Evolutionary conservation across 2,113 vertebrate species (phyloP).

Genomic region (Motacilla tschutschensis): DNA sequence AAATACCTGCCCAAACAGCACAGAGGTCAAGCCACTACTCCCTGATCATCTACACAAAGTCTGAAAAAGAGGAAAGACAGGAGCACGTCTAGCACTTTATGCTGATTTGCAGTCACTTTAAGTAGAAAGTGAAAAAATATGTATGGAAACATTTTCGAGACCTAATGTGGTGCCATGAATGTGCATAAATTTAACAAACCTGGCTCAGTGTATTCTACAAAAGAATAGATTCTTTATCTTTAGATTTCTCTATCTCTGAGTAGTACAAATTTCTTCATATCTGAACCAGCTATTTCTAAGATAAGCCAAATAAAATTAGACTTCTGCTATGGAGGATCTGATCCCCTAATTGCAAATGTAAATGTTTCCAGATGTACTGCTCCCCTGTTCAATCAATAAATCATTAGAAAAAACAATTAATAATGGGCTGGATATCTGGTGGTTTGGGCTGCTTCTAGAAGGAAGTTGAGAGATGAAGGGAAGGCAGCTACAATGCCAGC

Average conservation of each 20-base stretch:
- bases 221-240: background rate
- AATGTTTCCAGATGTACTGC: slow-evolving; percentile 68
- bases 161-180: background rate
- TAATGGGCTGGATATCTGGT: slow-evolving; percentile 22
- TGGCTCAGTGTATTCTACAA: background rate
- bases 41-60: background rate
- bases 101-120: background rate
- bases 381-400: slow-evolving; percentile 70
- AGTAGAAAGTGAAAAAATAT: background rate
- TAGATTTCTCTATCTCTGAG: background rate
- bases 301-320: slow-evolving; percentile 57
- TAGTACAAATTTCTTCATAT: slow-evolving; percentile 17
- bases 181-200: background rate
- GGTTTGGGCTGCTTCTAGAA: slow-evolving; percentile 18
- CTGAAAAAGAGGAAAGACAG: background rate
- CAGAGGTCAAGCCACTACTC: background rate
- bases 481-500: background rate
- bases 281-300: slow-evolving; percentile 25
- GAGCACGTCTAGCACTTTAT: background rate
- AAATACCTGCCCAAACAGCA: background rate
- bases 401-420: slow-evolving; percentile 69
- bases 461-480: background rate
- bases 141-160: background rate
- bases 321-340: slow-evolving; percentile 13
- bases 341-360: slow-evolving; percentile 64